phyloP scores from a whole-genome alignment of 2,113 vertebrate genomes.

The Otocyon megalotis region DNA sequence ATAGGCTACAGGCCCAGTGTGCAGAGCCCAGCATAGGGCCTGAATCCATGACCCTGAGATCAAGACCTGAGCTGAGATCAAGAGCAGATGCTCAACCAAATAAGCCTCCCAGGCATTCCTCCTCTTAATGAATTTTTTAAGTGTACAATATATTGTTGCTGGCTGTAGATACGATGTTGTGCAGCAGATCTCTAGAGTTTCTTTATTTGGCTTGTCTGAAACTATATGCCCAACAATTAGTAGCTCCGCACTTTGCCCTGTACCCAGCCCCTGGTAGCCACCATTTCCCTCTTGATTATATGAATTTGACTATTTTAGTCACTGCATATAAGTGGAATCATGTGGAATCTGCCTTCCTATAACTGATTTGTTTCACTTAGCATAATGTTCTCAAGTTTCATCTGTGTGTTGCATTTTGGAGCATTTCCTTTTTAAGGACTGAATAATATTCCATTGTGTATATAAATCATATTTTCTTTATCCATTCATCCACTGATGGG shows the following conservation, averaged over 20 bases:
- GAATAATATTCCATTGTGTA: background rate
- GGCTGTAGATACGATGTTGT: background rate
- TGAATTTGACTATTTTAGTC: background rate
- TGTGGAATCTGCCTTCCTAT: background rate
- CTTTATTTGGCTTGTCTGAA: background rate
- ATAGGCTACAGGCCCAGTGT: background rate
- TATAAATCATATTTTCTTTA: background rate
- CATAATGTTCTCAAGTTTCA: background rate
- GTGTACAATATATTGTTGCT: background rate
- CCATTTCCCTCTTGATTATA: background rate
- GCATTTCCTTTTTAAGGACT: background rate
- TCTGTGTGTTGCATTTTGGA: background rate
- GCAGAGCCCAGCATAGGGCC: background rate
- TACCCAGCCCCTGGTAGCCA: background rate
- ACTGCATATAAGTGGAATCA: background rate
- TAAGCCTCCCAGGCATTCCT: background rate
- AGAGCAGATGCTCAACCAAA: background rate
- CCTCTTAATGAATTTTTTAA: background rate
- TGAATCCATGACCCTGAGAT: background rate
- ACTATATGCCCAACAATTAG: background rate
- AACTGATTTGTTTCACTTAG: background rate
- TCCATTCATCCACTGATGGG: background rate
- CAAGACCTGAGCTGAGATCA: background rate
- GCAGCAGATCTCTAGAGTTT: background rate
- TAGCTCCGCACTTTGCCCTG: background rate